Base-by-base conservation (phyloP, 92 coral and sea anemone species). In the Phenganax marumi region DNA sequence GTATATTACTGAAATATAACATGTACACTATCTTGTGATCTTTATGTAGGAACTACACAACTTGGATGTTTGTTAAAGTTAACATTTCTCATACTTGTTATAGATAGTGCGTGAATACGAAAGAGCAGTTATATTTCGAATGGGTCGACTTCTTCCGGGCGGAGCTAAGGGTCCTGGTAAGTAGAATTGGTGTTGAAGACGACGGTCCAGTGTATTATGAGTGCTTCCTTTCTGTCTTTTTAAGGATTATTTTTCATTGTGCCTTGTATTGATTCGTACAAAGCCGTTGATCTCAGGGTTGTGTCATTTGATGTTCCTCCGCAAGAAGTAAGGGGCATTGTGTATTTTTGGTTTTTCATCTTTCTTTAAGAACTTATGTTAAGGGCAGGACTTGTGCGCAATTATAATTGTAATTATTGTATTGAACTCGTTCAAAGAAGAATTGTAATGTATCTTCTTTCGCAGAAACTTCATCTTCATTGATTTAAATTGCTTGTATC, bases 141-240 rank as follows among this genome's bases (percentile, higher is more conserved):
- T 93, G 66, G 97, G 97, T 43, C 90, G 97, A 9, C 79, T 93
- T 52, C 83, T 93, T 55, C 80, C 93, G 23, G 97, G 97, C 0
- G 97, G 97, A 50, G 97, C 97, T 10, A 95, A 95, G 53, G 98
- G 98, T 43, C 98, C 98, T 83, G 98, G 98, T 95, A 13, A 62
- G 87, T 66, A 19, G 25, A 19, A 62, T 62, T 2, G 10, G 25
- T 56, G 0, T 11, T 0, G 19, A 56, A 21, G 25, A 66, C 12
- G 13, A 24, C 72, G 21, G 25, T 9, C 18, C 73, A 16, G 8
- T 25, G 54, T 48, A 14, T 4, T 11, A 49, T 16, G 9, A 5
- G 11, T 13, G n/a, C 0, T 49, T 10, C 5, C 43, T 55, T 49
- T 17, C 39, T 69, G 43, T 81, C n/a, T 33, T 16, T 74, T 63